Base-by-base conservation (phyloP, 2,888 invertebrate species). In the Drosophila atroscutellata region DNA sequence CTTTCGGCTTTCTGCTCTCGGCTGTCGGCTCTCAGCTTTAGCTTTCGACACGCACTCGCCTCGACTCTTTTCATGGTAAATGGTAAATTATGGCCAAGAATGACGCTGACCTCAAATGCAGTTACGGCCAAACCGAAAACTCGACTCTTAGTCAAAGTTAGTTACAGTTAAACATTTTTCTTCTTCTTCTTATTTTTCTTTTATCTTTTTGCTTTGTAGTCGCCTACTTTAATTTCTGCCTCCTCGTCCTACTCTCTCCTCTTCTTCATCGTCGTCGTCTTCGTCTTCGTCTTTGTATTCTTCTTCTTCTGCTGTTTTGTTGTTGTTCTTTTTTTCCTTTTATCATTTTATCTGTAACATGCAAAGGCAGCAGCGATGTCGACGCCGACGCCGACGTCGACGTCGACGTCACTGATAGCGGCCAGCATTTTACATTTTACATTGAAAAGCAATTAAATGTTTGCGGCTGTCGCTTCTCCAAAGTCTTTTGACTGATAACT, bases 381-480 rank as follows among this genome's bases (percentile, higher is more conserved):
- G 56, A 60, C 42, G 45, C 11, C 50, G 56, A 60, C 42, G 45
- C 11, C 45, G 32, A 54, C 67, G 54, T 15, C 59, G 50, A 45
- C 67, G 56, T 3, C 74, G 36, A 51, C 51, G 69, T 45, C 45
- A 50, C 80, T 80, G 82, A 80, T 82, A 80, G 77, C 76, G 56
- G 36, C 50, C 76, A 70, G 63, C 54, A 57, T 77, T 80, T 45
- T 24, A 24, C 45, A 45, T 45, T 45, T 83, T 90, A 88, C 86
- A 88, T 89, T 91, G 86, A 86, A 91, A 90, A 90, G 81, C 91
- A 91, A 90, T 90, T 90, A 91, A 83, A 76, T 80, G 78, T 74
- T 78, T 68, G 66, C 59, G 60, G 64, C 74, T 80, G 73, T 86
- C 81, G 66, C 80, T 85, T 64, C 86, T 75, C 72, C 55, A 59